Evolutionary conservation across 1,140 invertebrate genomes (phyloP), one percentile per base, ranked within the genome.

Genomic region (Eubasilissa regina): DNA sequence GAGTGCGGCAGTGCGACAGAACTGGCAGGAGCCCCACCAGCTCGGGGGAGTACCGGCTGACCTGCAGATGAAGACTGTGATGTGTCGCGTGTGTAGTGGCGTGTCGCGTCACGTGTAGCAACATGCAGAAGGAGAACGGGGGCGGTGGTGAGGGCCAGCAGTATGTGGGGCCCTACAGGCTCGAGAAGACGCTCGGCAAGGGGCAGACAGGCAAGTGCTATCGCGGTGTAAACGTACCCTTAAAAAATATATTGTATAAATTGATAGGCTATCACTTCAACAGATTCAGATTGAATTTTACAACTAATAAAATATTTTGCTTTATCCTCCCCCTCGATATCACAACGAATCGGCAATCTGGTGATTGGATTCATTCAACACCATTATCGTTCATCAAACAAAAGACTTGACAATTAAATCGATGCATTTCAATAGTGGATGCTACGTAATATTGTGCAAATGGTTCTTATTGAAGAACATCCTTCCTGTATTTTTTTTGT

Each of bases 171-270:
- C 98, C 98, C 47, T 99, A 99, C 89, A 92, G 98, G 84, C 91
- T 99, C 85, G 98, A 99, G 88, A 99, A 99, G 88, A 99, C 98
- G 44, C 92, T 99, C 60, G 98, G 98, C 76, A 99, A 99, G 89
- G 98, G 98, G 75, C 98, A 99, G 89, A 99, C 98, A 87, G 98
- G 98, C 99, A 92, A 19, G 58, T 64, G 17, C 10, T 0, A 64
- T 11, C 19, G 21, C 21, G 13, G 6, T 53, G 19, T 12, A 21
- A 51, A 89, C 87, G n/a, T n/a, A n/a, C n/a, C 25, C 25, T 35
- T 35, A 35, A 35, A 1, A 3, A n/a, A n/a, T n/a, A n/a, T n/a
- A n/a, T n/a, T n/a, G n/a, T n/a, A n/a, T n/a, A n/a, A n/a, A n/a
- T n/a, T n/a, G n/a, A n/a, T n/a, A n/a, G n/a, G n/a, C 48, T 51